Evolutionary conservation across 2,797 vertebrate genomes (phyloP).

Genomic region (Enteromius afrohamiltoni): DNA sequence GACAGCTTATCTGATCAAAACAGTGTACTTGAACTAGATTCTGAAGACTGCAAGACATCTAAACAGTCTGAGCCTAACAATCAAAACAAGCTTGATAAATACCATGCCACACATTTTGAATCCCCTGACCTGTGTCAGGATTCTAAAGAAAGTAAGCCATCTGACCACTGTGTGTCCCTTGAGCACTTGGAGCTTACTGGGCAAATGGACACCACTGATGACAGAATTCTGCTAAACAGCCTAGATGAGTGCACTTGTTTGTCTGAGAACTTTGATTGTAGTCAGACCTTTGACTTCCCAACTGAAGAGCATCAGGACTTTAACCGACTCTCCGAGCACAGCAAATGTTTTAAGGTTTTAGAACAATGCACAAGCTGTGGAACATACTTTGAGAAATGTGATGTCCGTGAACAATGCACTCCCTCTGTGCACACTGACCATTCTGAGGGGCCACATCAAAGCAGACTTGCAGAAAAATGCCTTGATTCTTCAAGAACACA

Average conservation of each 20-base stretch:
- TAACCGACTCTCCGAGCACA: slow-evolving; percentile 51
- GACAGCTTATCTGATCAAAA: slow-evolving; percentile 25
- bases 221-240: slow-evolving; percentile 24
- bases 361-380: slow-evolving; percentile 62
- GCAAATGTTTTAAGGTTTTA: slow-evolving; percentile 57
- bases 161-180: slow-evolving; percentile 61
- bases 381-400: slow-evolving; percentile 66
- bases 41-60: slow-evolving; percentile 34
- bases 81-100: slow-evolving; percentile 49
- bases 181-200: slow-evolving; percentile 58
- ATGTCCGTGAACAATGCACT: slow-evolving; percentile 67
- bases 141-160: slow-evolving; percentile 66
- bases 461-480: slow-evolving; percentile 33
- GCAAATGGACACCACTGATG: slow-evolving; percentile 46
- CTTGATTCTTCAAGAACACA: slow-evolving; percentile 15
- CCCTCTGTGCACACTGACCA: slow-evolving; percentile 57
- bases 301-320: slow-evolving; percentile 18
- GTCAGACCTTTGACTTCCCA: slow-evolving; percentile 18
- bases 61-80: slow-evolving; percentile 46
- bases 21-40: slow-evolving; percentile 42
- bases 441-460: slow-evolving; percentile 45
- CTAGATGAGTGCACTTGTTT: slow-evolving; percentile 23
- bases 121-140: slow-evolving; percentile 62
- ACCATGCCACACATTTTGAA: slow-evolving; percentile 56
- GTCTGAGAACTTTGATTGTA: slow-evolving; percentile 19